Base-by-base conservation (phyloP, 2,888 invertebrate genomes). In the Tachina grossa region DNA sequence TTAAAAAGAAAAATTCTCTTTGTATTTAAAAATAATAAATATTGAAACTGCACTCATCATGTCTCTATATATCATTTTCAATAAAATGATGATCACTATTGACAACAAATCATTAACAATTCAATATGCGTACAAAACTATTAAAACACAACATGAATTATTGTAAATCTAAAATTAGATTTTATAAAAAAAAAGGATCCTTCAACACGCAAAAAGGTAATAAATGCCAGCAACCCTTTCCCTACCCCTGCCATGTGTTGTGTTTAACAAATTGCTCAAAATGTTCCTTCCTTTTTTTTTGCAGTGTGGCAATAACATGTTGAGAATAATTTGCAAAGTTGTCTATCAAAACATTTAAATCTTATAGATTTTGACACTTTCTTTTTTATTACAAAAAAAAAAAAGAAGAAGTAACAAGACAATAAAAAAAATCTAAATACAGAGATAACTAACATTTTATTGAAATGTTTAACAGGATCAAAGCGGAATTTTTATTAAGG, bases 301-400 rank as follows among this genome's bases (percentile, higher is more conserved):
- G 31, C n/a, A n/a, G 39, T 51, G 31, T 10, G 49, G 39, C 43
- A 68, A 22, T 8, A 63, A 57, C 47, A 71, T 51, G 63, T 80
- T 84, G 19, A 6, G 61, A 85, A 85, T 83, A 85, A 85, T 85
- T 85, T 85, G 85, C 85, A 79, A 85, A 85, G 77, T 75, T 85
- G 85, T 85, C 85, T 79, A 85, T 85, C 85, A 85, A 66, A 83
- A 72, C 71, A 83, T 85, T 76, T 66, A 83, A 83, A 85, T 83
- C 83, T 71, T 66, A 75, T 76, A 57, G 74, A 79, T 65, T 77
- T 72, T 83, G 85, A 76, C 85, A 85, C 79, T 76, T 76, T 79
- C 43, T 47, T 75, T 82, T 57, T 39, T 22, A 16, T 63, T 9
- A 9, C 45, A n/a, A 49, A 9, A 31, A 53, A 16, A 49, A 55